phyloP scores from a whole-genome alignment of 2,113 vertebrate species.

The Condylura cristata region DNA sequence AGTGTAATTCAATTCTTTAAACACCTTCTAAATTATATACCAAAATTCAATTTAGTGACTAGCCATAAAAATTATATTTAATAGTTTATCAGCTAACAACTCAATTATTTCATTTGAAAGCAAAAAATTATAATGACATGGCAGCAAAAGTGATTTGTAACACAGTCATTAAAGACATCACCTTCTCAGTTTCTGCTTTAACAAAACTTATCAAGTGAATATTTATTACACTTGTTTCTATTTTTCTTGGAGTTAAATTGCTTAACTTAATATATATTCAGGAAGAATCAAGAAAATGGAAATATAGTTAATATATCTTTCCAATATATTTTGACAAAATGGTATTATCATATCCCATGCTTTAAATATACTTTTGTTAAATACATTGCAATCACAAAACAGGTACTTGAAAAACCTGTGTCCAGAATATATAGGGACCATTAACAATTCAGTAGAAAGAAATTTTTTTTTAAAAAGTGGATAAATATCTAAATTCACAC shows the following conservation, averaged over 20 bases:
- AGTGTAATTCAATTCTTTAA: background rate
- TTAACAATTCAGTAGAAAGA: background rate
- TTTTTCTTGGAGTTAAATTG: background rate
- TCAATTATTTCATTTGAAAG: conserved; percentile 18
- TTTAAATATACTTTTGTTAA: conserved; percentile 38
- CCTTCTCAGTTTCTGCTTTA: conserved; percentile 27
- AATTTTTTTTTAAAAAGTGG: background rate
- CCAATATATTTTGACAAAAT: background rate
- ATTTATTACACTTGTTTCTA: background rate
- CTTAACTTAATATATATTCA: background rate
- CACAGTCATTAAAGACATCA: background rate
- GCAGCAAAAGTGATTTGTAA: background rate
- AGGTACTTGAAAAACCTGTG: background rate
- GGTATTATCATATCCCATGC: background rate
- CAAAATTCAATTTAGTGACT: conserved; percentile 7
- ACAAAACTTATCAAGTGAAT: background rate
- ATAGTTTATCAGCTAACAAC: background rate
- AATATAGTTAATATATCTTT: background rate
- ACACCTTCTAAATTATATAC: background rate
- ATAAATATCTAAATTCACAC: background rate
- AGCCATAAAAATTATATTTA: conserved; percentile 45
- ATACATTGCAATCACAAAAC: background rate
- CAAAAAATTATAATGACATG: background rate
- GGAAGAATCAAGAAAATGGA: conserved; percentile 26
- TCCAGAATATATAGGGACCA: background rate